Evolutionary conservation across 2,888 invertebrate genomes (phyloP).

Genomic region (Onthophagus sagittarius): DNA sequence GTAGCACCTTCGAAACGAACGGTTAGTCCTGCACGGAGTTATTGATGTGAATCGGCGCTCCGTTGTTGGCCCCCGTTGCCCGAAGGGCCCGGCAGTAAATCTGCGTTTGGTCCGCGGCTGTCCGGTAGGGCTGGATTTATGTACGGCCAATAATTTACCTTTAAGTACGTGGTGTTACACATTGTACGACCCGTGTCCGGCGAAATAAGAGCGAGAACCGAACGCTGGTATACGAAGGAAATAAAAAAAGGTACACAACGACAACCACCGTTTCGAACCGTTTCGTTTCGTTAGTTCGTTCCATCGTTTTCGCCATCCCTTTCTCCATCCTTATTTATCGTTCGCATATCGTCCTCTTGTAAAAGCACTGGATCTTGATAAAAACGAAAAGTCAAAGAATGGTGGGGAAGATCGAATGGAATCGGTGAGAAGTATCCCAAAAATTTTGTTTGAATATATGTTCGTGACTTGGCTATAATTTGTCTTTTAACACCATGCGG

Average conservation of each 20-base stretch:
- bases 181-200: conserved; percentile 11
- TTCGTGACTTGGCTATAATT: background rate
- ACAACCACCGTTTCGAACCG: background rate
- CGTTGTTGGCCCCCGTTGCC: conserved; percentile 4
- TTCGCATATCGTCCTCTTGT: background rate
- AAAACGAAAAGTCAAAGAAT: background rate
- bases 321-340: background rate
- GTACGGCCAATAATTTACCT: conserved; percentile 20
- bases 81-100: conserved; percentile 11
- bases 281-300: background rate
- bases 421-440: background rate
- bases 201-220: background rate
- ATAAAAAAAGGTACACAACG: background rate
- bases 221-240: background rate
- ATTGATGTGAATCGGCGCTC: background rate
- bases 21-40: background rate
- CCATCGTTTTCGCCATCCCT: background rate
- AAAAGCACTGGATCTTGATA: background rate
- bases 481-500: background rate
- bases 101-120: conserved; percentile 17
- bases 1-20: conserved; percentile 45
- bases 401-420: background rate
- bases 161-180: conserved; percentile 22
- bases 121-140: conserved; percentile 15
- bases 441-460: background rate